Percentiles rank a stretch among this genome's conserved stretches.
phyloP scores from a whole-genome alignment of 1,140 invertebrate species.

The Amphibalanus amphitrite region DNA sequence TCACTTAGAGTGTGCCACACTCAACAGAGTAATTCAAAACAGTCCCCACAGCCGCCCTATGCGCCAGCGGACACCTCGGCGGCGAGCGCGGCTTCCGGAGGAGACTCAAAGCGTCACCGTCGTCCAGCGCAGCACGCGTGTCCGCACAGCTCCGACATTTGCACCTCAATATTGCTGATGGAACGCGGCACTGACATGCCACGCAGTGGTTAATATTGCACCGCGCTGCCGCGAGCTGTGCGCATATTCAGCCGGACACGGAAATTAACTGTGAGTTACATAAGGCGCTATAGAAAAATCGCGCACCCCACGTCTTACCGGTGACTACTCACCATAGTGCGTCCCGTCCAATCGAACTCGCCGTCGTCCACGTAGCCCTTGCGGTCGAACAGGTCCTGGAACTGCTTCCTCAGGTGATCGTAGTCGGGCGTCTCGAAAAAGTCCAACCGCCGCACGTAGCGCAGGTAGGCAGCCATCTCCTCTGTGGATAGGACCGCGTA shows the following conservation, averaged over 20 bases:
- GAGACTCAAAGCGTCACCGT: neutral
- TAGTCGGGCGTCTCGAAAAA: conserved; percentile 99
- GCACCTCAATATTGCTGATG: neutral
- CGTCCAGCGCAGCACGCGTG: too few relatives aligned
- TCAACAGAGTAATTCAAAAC: neutral
- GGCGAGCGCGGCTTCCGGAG: neutral
- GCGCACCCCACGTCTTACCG: too few relatives aligned
- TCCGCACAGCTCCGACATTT: too few relatives aligned
- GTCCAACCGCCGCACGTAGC: conserved; percentile 90
- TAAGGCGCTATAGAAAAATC: too few relatives aligned
- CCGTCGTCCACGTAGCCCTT: conserved; percentile 84
- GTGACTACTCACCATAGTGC: conserved; percentile 56
- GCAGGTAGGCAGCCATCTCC: conserved; percentile 91
- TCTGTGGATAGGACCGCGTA: conserved; percentile 30
- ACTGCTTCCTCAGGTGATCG: conserved; percentile 89
- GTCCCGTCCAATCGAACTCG: conserved; percentile 96
- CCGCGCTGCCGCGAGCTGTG: too few relatives aligned
- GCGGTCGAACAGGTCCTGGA: conserved; percentile 84
- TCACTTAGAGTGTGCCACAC: too few relatives aligned
- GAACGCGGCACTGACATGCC: neutral
- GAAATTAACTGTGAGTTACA: too few relatives aligned
- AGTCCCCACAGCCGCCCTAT: neutral
- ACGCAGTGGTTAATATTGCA: too few relatives aligned
- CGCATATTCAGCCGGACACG: too few relatives aligned
- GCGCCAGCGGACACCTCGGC: neutral